Evolutionary conservation across 1,140 invertebrate species (phyloP), one percentile per base, ranked within the genome.

Genomic region (Listronotus bonariensis): DNA sequence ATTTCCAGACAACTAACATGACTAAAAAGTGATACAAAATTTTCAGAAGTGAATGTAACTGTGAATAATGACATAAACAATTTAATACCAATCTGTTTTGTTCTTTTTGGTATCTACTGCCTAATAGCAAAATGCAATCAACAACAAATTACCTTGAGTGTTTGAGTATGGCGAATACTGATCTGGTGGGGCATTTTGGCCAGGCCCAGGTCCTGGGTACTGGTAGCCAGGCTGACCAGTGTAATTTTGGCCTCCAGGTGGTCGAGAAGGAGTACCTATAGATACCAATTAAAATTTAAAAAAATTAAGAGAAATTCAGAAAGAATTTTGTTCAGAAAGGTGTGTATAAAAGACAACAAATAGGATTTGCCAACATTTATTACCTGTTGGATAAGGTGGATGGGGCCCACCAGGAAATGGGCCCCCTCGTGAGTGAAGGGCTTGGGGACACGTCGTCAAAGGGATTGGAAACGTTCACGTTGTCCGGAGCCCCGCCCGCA

Each of bases 381-480:
- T 72, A 76, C 80, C 77, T 78, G 79, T 75, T 70, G 79, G 82
- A 80, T 81, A 81, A 57, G 79, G 76, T 72, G 79, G 74, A 71
- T 76, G 79, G 49, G 75, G 68, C n/a, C 74, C 74, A 56, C 71
- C 68, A 18, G 76, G 67, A 63, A 73, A 75, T 41, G 20, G 73
- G 72, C 45, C 76, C 74, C 36, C 76, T 76, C 53, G 75, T 67
- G 64, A 75, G 75, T 61, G 76, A 72, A 69, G 80, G 80, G 73
- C 82, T 85, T 70, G 86, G 83, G 74, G 85, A 81, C 65, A 81
- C 82, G 84, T 91, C 89, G 80, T 92, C 89, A 83, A 92, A 92
- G 67, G 89, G 89, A 84, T 91, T 92, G 76, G 88, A 90, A 75
- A 89, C 87, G 83, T 84, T 89, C 74, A 91, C 85, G 55, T 72